Evolutionary conservation across 1,140 invertebrate genomes (phyloP).

Genomic region (Liolophura sinensis): DNA sequence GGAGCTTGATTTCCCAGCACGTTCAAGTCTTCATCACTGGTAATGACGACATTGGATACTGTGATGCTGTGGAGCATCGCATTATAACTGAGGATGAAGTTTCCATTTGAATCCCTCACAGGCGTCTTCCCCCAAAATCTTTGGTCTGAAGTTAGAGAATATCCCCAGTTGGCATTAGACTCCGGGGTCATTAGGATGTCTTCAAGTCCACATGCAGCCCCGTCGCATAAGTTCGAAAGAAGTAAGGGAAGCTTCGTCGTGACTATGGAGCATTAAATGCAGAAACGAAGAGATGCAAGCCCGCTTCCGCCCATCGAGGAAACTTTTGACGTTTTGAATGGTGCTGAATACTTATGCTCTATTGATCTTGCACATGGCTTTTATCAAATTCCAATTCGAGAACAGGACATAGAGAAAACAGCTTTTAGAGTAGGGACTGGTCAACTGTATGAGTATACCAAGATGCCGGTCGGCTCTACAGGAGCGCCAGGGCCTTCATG

Average conservation of each 20-base stretch:
- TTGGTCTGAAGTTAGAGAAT: not conserved
- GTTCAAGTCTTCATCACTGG: too few species aligned
- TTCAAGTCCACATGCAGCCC: not conserved
- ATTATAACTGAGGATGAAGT: too few species aligned
- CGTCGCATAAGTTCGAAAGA: conserved; percentile 12
- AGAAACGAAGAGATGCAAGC: conserved; percentile 14
- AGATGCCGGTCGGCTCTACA: conserved; percentile 22
- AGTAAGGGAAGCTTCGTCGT: conserved; percentile 14
- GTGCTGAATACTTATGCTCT: conserved; percentile 49
- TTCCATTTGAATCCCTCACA: not conserved
- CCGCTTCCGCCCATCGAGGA: conserved; percentile 34
- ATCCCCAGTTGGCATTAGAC: not conserved
- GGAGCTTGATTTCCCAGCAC: too few species aligned
- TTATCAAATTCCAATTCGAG: conserved; percentile 50
- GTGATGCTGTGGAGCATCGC: too few species aligned
- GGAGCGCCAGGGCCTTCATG: conserved; percentile 26
- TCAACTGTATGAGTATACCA: conserved; percentile 16
- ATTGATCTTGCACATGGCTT: conserved; percentile 30
- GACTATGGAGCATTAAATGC: conserved; percentile 23
- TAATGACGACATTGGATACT: too few species aligned
- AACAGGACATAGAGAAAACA: conserved; percentile 16
- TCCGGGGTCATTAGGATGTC: not conserved
- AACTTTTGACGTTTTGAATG: conserved; percentile 44
- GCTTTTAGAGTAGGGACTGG: conserved; percentile 51
- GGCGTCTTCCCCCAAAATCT: not conserved